Evolutionary conservation across 1,140 invertebrate genomes (phyloP), one percentile per base, ranked within the genome.

Genomic region (Cotesia chilonis): DNA sequence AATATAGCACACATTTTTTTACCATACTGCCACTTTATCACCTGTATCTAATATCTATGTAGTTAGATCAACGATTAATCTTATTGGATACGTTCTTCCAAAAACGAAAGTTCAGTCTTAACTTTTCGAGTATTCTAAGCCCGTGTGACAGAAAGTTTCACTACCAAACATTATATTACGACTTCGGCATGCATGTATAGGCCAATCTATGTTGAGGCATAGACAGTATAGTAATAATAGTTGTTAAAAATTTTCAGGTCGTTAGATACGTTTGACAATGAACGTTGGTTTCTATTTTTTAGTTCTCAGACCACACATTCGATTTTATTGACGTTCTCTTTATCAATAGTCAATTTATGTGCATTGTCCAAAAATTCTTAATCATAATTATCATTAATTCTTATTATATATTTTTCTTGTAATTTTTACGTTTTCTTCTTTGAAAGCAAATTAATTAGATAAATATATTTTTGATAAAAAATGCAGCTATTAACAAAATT

Each of bases 81-180:
- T 72, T 63, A 71, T 57, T 60, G 28, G 57, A 61, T 60, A 55
- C 60, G 47, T 59, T 79, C 74, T 79, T 67, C 54, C 76, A 82
- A 82, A 83, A 83, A 83, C 78, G 80, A 82, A 82, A 83, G 77
- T 81, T 72, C 20, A 73, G 66, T 67, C 64, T 55, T 28, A 28
- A 28, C 78, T 83, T 74, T 74, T 83, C 75, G 75, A 71, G 79
- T 82, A 83, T 82, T 79, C 82, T 75, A 76, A 60, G 41, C 79
- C 78, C 79, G 82, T 82, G 74, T 76, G 20, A 47, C 17, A 10
- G 41, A 41, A 77, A 83, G 81, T 83, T 83, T 83, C 81, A 82
- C 81, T 74, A 63, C 81, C 75, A 63, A 79, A 81, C 69, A 68
- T 68, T 28, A 28, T 28, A 28, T 28, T 66, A 61, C 63, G 17